These are phyloP conservation scores for Plestiodon gilberti DNA, from an alignment of 2,113 vertebrate species.

Conservation along the genomic window DNA sequence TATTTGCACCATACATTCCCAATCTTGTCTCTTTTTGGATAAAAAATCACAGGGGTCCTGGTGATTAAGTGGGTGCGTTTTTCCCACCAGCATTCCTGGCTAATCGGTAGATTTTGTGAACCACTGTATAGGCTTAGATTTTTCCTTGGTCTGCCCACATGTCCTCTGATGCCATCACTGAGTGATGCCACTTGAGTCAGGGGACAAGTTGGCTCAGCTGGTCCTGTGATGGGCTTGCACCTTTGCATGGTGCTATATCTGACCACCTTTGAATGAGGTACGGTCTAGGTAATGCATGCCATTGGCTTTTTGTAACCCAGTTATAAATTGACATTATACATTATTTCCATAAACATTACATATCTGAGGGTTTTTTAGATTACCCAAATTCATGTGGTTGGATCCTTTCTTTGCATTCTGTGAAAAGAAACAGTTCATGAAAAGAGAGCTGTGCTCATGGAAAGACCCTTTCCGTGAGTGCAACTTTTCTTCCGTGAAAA, in stretches of 20 bases:
- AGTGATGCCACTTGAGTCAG: too few species aligned
- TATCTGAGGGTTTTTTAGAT: neutral
- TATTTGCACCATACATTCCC: constrained; percentile 65
- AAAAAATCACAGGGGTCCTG: constrained; percentile 75
- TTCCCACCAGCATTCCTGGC: constrained; percentile 78
- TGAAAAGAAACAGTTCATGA: too few species aligned
- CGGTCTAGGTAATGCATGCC: neutral
- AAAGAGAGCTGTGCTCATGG: too few species aligned
- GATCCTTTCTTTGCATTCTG: too few species aligned
- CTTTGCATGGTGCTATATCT: too few species aligned
- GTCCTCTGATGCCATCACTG: too few species aligned
- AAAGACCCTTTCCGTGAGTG: too few species aligned
- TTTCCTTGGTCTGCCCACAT: constrained; percentile 44
- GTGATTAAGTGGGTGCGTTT: constrained; percentile 78
- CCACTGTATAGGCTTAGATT: constrained; percentile 73
- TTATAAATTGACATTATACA: constrained; percentile 8
- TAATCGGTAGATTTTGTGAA: constrained; percentile 75
- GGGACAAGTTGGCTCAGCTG: too few species aligned
- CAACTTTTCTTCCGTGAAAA: too few species aligned
- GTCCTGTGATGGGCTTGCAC: too few species aligned
- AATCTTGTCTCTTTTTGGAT: constrained; percentile 73
- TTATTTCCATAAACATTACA: constrained; percentile 7
- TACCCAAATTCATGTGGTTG: neutral
- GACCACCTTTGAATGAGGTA: neutral
- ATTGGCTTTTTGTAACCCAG: constrained; percentile 25